These are phyloP conservation scores for Chrysoperla carnea DNA, from an alignment of 1,140 invertebrate species.

Conservation along the genomic window DNA sequence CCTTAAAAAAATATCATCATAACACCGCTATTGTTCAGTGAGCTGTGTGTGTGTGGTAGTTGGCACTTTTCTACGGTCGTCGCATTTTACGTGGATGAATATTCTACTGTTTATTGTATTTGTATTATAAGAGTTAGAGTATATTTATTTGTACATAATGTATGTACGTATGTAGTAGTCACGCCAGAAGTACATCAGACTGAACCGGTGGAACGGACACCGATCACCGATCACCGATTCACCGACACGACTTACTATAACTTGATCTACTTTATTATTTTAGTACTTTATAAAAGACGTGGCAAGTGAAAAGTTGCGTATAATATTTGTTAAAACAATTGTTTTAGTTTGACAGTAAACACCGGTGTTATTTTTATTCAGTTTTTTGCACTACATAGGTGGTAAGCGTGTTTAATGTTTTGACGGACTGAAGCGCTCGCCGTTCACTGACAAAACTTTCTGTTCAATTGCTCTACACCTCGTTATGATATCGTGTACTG, in stretches of 20 bases:
- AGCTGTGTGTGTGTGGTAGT: neutral
- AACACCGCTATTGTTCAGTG: neutral
- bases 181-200: neutral
- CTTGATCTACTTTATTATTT: too few relatives aligned
- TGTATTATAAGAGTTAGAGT: too few relatives aligned
- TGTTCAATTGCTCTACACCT: neutral
- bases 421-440: neutral
- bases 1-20: too few relatives aligned
- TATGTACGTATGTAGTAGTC: neutral
- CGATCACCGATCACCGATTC: too few relatives aligned
- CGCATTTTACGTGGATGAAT: neutral
- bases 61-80: neutral
- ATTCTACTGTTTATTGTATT: neutral
- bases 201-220: neutral
- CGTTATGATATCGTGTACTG: slow-evolving; percentile 1
- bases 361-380: neutral
- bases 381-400: neutral
- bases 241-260: too few relatives aligned
- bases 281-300: too few relatives aligned
- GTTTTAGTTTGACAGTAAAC: neutral
- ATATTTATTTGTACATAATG: too few relatives aligned
- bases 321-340: too few relatives aligned
- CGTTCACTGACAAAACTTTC: neutral
- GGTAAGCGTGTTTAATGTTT: neutral
- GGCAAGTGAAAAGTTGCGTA: too few relatives aligned